Conservation (phyloP, 2,888 invertebrate species). For the Pseudococcus longispinus region DNA sequence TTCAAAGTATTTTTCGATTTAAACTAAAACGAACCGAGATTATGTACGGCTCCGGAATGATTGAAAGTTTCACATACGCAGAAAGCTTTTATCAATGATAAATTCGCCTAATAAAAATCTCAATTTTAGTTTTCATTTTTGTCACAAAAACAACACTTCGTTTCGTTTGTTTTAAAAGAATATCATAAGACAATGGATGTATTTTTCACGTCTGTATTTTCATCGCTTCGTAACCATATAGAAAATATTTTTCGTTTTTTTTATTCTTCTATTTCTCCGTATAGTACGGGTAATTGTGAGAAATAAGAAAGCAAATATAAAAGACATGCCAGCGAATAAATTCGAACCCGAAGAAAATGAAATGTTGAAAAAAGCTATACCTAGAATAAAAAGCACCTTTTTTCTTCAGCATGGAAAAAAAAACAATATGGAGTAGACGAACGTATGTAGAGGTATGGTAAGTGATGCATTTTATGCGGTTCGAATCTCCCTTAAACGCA, state of each 20-base stretch:
- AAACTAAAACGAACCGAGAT: conserved; percentile 11
- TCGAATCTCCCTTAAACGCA: neutral
- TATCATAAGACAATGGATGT: conserved; percentile 15
- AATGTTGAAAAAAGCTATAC: neutral
- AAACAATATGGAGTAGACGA: neutral
- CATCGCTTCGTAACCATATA: neutral
- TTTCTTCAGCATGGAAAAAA: neutral
- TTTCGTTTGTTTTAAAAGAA: conserved; percentile 34
- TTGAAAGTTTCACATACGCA: conserved; percentile 16
- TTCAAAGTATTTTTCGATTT: neutral
- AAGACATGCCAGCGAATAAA: conserved; percentile 23
- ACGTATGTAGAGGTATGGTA: neutral
- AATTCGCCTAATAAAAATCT: conserved; percentile 37
- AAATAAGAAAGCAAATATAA: conserved; percentile 23
- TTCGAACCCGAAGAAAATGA: neutral
- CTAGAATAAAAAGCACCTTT: neutral
- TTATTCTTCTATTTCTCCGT: neutral
- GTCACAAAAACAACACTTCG: conserved; percentile 20
- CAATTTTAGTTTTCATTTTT: conserved; percentile 44
- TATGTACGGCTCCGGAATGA: neutral
- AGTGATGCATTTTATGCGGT: neutral
- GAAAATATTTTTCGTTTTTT: neutral
- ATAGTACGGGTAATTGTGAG: conserved; percentile 3
- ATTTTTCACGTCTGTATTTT: conserved; percentile 28
- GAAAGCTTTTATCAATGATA: conserved; percentile 34